Conservation (phyloP, 2,888 invertebrate genomes). For the Pinctada fucata region DNA sequence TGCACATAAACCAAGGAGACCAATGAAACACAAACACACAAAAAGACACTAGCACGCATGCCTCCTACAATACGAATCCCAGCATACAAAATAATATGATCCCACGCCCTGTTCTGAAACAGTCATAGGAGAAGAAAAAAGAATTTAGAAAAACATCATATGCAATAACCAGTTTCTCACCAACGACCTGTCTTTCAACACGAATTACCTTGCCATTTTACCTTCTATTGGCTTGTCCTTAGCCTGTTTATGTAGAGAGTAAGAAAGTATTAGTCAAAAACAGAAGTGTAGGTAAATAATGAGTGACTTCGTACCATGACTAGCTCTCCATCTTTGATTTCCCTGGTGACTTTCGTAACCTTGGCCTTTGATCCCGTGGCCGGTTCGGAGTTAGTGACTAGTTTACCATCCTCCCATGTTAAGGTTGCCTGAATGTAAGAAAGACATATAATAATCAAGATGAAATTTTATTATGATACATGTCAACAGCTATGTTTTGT, state of each 20-base stretch:
- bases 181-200: slow-evolving; percentile 32
- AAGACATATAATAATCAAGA: neutral
- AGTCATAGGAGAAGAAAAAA: too few species aligned
- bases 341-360: neutral
- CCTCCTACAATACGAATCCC: too few species aligned
- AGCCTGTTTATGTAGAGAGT: slow-evolving; percentile 21
- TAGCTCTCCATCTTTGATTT: slow-evolving; percentile 2
- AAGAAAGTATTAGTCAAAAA: slow-evolving; percentile 10
- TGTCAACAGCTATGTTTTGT: too few species aligned
- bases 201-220: slow-evolving; percentile 30
- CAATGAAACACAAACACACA: too few species aligned
- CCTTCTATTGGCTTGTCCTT: slow-evolving; percentile 28
- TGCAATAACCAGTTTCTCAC: slow-evolving; percentile 35
- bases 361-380: slow-evolving; percentile 2
- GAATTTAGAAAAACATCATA: too few species aligned
- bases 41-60: too few species aligned
- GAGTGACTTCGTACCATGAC: slow-evolving; percentile 6
- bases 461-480: too few species aligned
- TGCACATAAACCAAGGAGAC: too few species aligned
- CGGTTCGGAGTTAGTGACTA: neutral
- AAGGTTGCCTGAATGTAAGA: neutral
- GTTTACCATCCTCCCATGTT: slow-evolving; percentile 3
- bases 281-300: too few species aligned
- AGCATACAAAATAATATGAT: too few species aligned
- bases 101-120: too few species aligned